These are phyloP conservation scores for Lates calcarifer DNA, from an alignment of 2,113 vertebrate genomes.

Conservation along the genomic window DNA sequence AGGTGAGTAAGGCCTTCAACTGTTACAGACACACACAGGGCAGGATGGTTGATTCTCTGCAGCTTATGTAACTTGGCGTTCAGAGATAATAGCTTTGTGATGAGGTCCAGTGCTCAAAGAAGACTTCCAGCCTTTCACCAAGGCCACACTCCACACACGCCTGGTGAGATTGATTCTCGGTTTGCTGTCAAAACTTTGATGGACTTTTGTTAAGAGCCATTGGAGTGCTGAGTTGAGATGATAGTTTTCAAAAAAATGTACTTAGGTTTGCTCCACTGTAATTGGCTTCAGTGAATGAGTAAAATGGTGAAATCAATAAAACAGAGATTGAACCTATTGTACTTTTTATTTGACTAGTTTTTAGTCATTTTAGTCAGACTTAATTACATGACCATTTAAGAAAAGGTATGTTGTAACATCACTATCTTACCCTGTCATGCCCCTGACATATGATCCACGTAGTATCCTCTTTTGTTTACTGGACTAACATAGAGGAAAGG, in stretches of 20 bases:
- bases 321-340: conserved; percentile 1
- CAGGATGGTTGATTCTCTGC: conserved; percentile 8
- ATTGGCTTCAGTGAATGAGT: conserved; percentile 31
- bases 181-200: conserved; percentile 59
- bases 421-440: background rate
- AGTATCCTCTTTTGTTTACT: conserved; percentile 9
- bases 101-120: conserved; percentile 47
- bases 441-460: background rate
- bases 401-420: background rate
- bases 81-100: conserved; percentile 61
- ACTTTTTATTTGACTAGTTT: background rate
- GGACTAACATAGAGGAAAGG: conserved; percentile 1
- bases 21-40: background rate
- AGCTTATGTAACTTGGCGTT: conserved; percentile 26
- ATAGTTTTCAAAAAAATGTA: conserved; percentile 31
- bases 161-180: conserved; percentile 45
- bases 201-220: conserved; percentile 31
- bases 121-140: conserved; percentile 43
- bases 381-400: background rate
- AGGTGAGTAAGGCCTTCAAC: background rate
- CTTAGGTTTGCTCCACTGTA: conserved; percentile 17
- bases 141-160: background rate
- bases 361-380: background rate
- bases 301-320: conserved; percentile 43
- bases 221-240: conserved; percentile 33